Evolutionary conservation across 2,797 vertebrate species (phyloP).

Genomic region (Hydrophis major): DNA sequence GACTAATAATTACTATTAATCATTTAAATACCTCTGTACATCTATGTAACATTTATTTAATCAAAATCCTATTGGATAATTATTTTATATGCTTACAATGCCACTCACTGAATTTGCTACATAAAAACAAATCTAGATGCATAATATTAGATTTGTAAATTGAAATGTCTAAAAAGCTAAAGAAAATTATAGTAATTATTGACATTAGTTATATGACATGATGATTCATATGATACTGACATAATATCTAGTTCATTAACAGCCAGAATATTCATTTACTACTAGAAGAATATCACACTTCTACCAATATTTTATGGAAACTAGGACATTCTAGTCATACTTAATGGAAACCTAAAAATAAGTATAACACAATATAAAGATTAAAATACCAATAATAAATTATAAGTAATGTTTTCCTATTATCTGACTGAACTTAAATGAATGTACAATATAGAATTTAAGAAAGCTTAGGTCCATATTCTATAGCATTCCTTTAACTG

Average conservation of each 20-base stretch:
- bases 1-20: neutral
- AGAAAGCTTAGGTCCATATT: neutral
- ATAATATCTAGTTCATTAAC: neutral
- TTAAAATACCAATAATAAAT: neutral
- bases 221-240: neutral
- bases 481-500: neutral
- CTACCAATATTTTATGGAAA: neutral
- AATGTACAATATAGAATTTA: neutral
- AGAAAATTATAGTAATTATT: neutral
- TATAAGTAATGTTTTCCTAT: neutral
- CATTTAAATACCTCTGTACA: neutral
- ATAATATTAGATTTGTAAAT: neutral
- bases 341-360: neutral
- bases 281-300: neutral
- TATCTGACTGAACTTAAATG: neutral
- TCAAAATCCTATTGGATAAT: neutral
- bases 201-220: neutral
- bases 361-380: neutral
- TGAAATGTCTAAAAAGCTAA: neutral
- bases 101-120: neutral
- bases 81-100: neutral
- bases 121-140: neutral
- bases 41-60: neutral
- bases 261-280: neutral
- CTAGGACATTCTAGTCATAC: neutral